Conservation (phyloP, 1,140 invertebrate genomes). For the Pemphigus obesinymphae region DNA sequence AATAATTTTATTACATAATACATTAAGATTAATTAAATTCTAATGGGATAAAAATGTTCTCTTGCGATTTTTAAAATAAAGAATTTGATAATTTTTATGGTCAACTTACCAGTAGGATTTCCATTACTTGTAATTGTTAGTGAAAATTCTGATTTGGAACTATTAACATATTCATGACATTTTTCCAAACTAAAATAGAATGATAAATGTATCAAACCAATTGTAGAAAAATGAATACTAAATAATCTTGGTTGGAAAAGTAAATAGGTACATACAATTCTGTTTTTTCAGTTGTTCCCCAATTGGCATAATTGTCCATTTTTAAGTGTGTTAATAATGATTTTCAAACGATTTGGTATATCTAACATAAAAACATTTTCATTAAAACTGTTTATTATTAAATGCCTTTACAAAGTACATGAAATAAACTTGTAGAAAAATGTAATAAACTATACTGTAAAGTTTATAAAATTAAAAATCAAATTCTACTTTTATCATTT, state of each 20-base stretch:
- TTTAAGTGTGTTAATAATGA: not conserved
- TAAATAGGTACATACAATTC: conserved; percentile 18
- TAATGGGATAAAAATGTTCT: too few species aligned
- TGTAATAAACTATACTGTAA: not conserved
- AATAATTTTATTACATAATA: too few species aligned
- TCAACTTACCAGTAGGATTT: conserved; percentile 7
- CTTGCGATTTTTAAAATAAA: too few species aligned
- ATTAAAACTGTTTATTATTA: not conserved
- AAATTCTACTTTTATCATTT: conserved; percentile 1
- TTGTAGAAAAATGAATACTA: not conserved
- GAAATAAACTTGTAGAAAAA: not conserved
- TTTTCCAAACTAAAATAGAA: conserved; percentile 12
- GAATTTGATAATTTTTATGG: not conserved
- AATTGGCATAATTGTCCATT: conserved; percentile 24
- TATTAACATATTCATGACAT: conserved; percentile 18
- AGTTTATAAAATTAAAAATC: not conserved
- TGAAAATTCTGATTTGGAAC: conserved; percentile 14
- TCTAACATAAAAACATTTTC: not conserved
- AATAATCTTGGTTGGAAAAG: too few species aligned
- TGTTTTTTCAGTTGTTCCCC: conserved; percentile 9
- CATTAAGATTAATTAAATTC: too few species aligned
- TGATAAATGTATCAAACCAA: not conserved
- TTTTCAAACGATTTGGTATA: not conserved
- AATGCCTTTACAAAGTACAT: too few species aligned
- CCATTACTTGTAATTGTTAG: conserved; percentile 25